Conservation (phyloP, 1,140 invertebrate genomes). For the Rhynchophorus ferrugineus region DNA sequence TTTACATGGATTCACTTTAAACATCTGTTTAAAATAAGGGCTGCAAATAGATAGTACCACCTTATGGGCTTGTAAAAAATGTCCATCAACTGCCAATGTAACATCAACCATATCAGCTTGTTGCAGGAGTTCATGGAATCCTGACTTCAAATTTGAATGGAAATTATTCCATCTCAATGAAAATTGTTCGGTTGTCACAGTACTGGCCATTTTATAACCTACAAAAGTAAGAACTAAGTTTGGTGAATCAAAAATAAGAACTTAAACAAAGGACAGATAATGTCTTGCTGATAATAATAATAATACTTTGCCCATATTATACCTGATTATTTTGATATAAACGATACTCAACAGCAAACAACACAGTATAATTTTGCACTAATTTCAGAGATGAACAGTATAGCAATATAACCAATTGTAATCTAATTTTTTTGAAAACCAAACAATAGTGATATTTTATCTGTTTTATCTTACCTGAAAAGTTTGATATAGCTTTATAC, state of each 20-base stretch:
- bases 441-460: background rate
- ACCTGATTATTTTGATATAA: no score
- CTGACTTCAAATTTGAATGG: conserved; percentile 54
- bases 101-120: conserved; percentile 64
- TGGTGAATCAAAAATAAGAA: background rate
- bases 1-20: conserved; percentile 46
- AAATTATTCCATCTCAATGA: conserved; percentile 61
- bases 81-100: conserved; percentile 61
- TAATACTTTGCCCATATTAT: no score
- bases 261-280: background rate
- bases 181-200: conserved; percentile 46
- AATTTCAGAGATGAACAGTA: background rate
- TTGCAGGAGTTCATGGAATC: conserved; percentile 54
- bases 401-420: background rate
- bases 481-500: background rate
- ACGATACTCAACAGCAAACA: background rate
- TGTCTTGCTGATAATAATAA: no score
- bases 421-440: conserved; percentile 3
- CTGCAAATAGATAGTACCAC: conserved; percentile 65
- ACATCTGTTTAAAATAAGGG: conserved; percentile 65
- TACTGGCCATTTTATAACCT: conserved; percentile 25
- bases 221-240: background rate
- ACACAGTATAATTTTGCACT: background rate
- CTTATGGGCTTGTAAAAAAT: conserved; percentile 63
- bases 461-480: conserved; percentile 13